Base-by-base conservation (phyloP, 1,140 invertebrate species). In the Hyposmocoma kahamanoa region DNA sequence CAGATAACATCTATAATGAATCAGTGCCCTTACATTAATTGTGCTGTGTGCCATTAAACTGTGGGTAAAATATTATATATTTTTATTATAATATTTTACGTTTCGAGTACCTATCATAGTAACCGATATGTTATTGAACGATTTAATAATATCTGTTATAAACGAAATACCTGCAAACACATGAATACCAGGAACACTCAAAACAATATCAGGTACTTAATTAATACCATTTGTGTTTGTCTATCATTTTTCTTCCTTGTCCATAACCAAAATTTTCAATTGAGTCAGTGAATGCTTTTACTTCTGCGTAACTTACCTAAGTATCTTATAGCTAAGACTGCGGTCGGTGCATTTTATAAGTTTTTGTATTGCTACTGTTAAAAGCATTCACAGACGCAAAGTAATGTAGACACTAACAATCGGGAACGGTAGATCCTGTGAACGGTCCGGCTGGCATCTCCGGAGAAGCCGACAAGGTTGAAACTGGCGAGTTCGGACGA, bases 401-500 rank as follows among this genome's bases (percentile, higher is more conserved):
- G 66, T 77, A 75, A 62, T 62, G 36, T 70, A 72, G 59, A 62
- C n/a, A n/a, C 77, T 85, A 79, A 80, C 76, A 72, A 63, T 48
- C 44, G 62, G 65, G 63, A 51, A 49, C 71, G 69, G 67, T 59
- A 90, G 89, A 88, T 72, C 79, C 88, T 17, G 82, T 80, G 65
- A 62, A 77, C 21, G 60, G 68, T 10, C 75, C 84, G 4, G 88
- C 86, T 22, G 87, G 87, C 43, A 87, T 90, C 34, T 75, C 84
- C 22, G 87, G 88, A 28, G 90, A 92, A 22, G 80, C 88, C 38
- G 87, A 90, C 56, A 77, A 87, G 22, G 79, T 88, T 19, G 85
- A 94, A 21, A 88, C 92, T 15, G 93, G 93, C 3, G 89, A 90
- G 22, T 77, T 97, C 39, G 92, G 92, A 42, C 84, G 88, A 2